Percentiles rank a stretch among this genome's conserved stretches.
These are phyloP conservation scores for Therioaphis trifolii DNA, from an alignment of 2,888 invertebrate species.

Conservation along the genomic window DNA sequence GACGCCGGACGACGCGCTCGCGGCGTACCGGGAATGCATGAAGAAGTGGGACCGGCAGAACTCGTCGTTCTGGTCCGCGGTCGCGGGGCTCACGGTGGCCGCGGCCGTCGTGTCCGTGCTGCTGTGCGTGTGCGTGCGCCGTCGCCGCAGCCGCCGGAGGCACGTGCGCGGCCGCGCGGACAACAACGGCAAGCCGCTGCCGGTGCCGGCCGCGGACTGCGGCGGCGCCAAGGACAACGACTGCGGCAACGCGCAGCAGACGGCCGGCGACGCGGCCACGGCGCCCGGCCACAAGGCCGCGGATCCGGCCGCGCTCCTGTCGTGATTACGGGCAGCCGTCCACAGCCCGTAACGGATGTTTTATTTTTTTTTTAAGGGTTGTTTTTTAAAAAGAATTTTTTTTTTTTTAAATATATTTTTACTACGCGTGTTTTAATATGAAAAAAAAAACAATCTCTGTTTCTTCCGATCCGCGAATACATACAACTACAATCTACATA, in stretches of 20 bases:
- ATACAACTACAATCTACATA: too few species aligned
- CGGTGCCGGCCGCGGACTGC: neutral
- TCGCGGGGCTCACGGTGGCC: neutral
- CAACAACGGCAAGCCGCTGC: neutral
- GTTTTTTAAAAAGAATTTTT: neutral
- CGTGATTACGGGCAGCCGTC: too few species aligned
- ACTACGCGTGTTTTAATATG: neutral
- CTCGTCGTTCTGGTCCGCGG: constrained; percentile 54
- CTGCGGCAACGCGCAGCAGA: neutral
- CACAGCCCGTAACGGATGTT: too few species aligned
- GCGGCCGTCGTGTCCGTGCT: neutral
- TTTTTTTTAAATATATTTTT: neutral
- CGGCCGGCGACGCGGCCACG: neutral
- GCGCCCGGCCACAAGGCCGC: constrained; percentile 27
- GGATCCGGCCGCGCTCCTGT: constrained; percentile 20
- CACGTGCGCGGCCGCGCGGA: neutral
- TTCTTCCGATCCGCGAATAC: too few species aligned
- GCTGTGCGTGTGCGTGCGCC: constrained; percentile 45
- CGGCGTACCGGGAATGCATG: constrained; percentile 40
- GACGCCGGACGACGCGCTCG: constrained; percentile 22
- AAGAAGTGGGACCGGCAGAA: constrained; percentile 55
- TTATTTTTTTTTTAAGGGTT: too few species aligned
- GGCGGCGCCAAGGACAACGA: neutral
- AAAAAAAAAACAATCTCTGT: too few species aligned
- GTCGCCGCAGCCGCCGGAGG: neutral